phyloP scores from a whole-genome alignment of 2,113 vertebrate species.

The Perca schrenkii region DNA sequence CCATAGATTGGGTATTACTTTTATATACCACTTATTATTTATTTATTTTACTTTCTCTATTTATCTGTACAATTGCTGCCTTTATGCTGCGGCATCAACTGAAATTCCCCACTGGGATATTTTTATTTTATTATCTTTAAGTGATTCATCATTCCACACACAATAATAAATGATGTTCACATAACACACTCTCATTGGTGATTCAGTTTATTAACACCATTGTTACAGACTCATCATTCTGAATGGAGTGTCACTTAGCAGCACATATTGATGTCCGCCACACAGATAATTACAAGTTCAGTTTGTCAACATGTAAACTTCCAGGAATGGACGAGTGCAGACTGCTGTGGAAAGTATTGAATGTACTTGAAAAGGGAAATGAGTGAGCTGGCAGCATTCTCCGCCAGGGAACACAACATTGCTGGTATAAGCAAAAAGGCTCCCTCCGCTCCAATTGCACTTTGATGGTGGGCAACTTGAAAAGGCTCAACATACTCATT shows the following conservation, averaged over 20 bases:
- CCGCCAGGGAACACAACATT: background rate
- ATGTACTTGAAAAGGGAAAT: conserved; percentile 35
- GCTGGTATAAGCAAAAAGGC: background rate
- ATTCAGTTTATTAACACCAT: conserved; percentile 3
- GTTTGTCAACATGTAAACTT: conserved; percentile 1
- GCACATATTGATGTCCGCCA: background rate
- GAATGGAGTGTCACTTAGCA: conserved; percentile 6
- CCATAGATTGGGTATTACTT: too few relatives aligned
- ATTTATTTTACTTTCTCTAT: background rate
- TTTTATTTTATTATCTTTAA: background rate
- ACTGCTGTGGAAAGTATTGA: conserved; percentile 11
- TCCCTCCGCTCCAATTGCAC: background rate
- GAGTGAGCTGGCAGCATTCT: conserved; percentile 11
- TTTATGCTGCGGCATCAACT: too few relatives aligned
- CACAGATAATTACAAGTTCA: conserved; percentile 6
- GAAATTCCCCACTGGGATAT: background rate
- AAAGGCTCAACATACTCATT: conserved; percentile 20
- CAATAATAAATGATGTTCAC: background rate
- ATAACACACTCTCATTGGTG: conserved; percentile 2
- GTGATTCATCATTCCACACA: conserved; percentile 15
- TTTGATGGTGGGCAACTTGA: conserved; percentile 32
- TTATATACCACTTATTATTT: too few relatives aligned
- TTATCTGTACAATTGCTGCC: too few relatives aligned
- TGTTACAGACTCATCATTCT: conserved; percentile 1
- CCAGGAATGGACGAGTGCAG: background rate